phyloP scores from a whole-genome alignment of 2,113 vertebrate species.

The Protobothrops mucrosquamatus region DNA sequence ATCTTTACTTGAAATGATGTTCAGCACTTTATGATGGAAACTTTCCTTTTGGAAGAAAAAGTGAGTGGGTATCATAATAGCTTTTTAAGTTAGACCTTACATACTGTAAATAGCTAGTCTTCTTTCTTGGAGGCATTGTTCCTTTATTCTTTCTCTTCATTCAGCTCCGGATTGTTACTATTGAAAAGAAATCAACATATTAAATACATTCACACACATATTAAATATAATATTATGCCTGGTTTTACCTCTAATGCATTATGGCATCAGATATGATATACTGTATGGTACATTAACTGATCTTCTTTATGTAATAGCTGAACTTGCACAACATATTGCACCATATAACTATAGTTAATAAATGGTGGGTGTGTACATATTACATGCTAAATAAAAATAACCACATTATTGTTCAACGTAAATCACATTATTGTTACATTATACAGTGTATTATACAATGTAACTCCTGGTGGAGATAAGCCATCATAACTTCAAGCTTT shows the following conservation, averaged over 20 bases:
- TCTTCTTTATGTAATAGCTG: background rate
- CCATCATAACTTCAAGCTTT: background rate
- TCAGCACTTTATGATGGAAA: slow-evolving; percentile 23
- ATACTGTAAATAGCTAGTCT: background rate
- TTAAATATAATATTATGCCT: background rate
- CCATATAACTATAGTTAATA: background rate
- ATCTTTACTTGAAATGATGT: slow-evolving; percentile 17
- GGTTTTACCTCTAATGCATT: background rate
- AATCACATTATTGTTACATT: background rate
- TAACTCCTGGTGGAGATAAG: background rate
- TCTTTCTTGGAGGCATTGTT: background rate
- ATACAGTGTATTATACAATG: background rate
- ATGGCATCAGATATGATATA: background rate
- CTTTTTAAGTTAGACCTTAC: background rate
- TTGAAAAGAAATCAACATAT: background rate
- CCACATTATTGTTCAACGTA: background rate
- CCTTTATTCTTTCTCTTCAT: background rate
- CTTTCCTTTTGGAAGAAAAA: background rate
- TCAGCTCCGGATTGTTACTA: background rate
- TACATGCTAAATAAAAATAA: background rate
- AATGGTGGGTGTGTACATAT: background rate
- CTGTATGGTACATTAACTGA: background rate
- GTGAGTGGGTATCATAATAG: background rate
- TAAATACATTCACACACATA: background rate
- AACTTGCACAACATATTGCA: background rate